Conservation (phyloP, 1,140 invertebrate genomes). For the Phenacoccus solenopsis region DNA sequence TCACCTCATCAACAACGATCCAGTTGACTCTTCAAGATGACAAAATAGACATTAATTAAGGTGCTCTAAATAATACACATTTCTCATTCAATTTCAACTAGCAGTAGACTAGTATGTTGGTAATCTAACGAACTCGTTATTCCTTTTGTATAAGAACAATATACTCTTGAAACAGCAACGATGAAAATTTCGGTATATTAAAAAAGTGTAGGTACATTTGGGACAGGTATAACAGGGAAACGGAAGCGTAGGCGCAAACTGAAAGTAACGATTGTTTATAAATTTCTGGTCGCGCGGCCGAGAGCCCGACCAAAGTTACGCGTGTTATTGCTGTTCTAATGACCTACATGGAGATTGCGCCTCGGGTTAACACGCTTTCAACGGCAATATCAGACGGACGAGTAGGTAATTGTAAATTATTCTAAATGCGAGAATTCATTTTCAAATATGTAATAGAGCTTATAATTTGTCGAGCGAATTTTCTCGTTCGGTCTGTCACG, state of each 20-base stretch:
- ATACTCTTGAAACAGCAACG: too few species aligned
- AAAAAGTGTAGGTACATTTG: neutral
- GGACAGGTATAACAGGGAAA: neutral
- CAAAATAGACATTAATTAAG: too few species aligned
- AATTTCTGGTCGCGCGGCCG: slow-evolving; percentile 8
- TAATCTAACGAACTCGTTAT: too few species aligned
- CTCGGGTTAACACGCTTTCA: slow-evolving; percentile 14
- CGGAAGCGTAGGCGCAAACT: slow-evolving; percentile 6
- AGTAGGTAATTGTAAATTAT: slow-evolving; percentile 11
- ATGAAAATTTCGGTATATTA: neutral
- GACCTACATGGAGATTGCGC: slow-evolving; percentile 3
- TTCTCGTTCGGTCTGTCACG: too few species aligned
- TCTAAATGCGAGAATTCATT: slow-evolving; percentile 8
- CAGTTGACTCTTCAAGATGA: too few species aligned
- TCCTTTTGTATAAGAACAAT: too few species aligned
- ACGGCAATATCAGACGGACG: slow-evolving; percentile 3
- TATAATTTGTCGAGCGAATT: neutral
- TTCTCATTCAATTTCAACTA: too few species aligned
- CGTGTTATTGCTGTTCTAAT: slow-evolving; percentile 12
- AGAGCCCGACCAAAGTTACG: neutral
- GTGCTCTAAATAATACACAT: too few species aligned
- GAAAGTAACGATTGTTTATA: slow-evolving; percentile 1
- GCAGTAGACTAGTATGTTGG: too few species aligned
- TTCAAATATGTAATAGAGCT: neutral
- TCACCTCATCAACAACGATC: too few species aligned